Evolutionary conservation across 2,888 invertebrate species (phyloP).

Genomic region (Pandemis heparana): DNA sequence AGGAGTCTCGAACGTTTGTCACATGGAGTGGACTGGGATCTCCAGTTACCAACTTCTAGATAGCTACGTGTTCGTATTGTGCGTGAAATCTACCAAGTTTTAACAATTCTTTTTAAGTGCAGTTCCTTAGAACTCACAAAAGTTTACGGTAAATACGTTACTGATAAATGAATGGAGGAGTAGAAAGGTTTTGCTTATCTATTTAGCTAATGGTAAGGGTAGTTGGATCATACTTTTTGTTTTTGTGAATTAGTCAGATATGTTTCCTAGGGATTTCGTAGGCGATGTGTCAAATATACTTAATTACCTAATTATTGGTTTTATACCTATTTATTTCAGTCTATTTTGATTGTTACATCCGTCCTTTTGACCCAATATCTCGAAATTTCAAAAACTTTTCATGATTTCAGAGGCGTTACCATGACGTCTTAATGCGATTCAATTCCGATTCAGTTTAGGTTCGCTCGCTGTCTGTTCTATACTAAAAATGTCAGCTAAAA

Average conservation of each 20-base stretch:
- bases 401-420: no score
- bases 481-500: no score
- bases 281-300: no score
- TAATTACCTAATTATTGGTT: no score
- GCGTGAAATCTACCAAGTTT: constrained; percentile 37
- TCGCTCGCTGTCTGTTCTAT: no score
- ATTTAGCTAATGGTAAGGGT: background rate
- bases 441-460: no score
- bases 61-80: constrained; percentile 52
- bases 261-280: background rate
- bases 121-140: constrained; percentile 11
- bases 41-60: constrained; percentile 65
- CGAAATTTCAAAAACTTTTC: no score
- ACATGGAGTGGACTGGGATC: constrained; percentile 73
- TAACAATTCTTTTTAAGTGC: constrained; percentile 17
- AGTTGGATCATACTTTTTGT: background rate
- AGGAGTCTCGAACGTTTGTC: constrained; percentile 76
- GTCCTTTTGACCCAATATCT: no score
- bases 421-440: no score
- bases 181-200: constrained; percentile 10
- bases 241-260: background rate
- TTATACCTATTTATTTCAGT: no score
- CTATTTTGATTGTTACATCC: no score
- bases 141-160: constrained; percentile 10
- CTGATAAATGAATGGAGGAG: constrained; percentile 11